A percentile compares a stretch with the other conserved stretches of the same genome.
These are phyloP conservation scores for Sebastes minor DNA, from an alignment of 2,797 vertebrate species.

Conservation along the genomic window DNA sequence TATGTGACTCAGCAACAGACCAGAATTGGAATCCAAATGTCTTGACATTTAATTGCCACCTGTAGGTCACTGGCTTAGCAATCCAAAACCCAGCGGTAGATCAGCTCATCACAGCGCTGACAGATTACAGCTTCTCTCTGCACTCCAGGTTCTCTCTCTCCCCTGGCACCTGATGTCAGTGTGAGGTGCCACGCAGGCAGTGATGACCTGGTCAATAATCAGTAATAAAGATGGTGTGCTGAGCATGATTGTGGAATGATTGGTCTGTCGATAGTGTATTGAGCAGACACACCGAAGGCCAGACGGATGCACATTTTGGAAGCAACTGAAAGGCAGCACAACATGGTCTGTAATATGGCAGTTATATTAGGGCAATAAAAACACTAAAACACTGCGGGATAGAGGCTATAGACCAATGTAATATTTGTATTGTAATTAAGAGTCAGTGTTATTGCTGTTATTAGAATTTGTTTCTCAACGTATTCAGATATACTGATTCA, in stretches of 20 bases:
- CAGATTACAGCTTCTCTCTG: constrained; percentile 51
- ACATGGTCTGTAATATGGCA: constrained; percentile 55
- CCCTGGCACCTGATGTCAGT: constrained; percentile 86
- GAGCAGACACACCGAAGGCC: constrained; percentile 67
- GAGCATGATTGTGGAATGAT: constrained; percentile 95
- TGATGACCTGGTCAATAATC: constrained; percentile 95
- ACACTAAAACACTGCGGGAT: constrained; percentile 25
- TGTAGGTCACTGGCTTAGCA: constrained; percentile 68
- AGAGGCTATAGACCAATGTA: not conserved
- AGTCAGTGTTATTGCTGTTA: not conserved
- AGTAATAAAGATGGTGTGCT: constrained; percentile 94
- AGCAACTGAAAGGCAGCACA: constrained; percentile 55
- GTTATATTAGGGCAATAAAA: constrained; percentile 52
- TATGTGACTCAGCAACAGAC: constrained; percentile 70
- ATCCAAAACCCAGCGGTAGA: constrained; percentile 73
- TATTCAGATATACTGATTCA: not conserved
- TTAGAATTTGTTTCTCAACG: not conserved
- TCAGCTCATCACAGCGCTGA: constrained; percentile 70
- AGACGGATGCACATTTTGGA: constrained; percentile 70
- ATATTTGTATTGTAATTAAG: constrained; percentile 4
- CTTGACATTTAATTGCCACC: constrained; percentile 82
- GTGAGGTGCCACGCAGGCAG: constrained; percentile 78
- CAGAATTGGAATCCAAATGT: constrained; percentile 79
- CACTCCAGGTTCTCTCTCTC: constrained; percentile 26
- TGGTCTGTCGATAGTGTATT: constrained; percentile 89